Base-by-base conservation (phyloP, 2,113 vertebrate species). In the Sinocyclocheilus grahami region DNA sequence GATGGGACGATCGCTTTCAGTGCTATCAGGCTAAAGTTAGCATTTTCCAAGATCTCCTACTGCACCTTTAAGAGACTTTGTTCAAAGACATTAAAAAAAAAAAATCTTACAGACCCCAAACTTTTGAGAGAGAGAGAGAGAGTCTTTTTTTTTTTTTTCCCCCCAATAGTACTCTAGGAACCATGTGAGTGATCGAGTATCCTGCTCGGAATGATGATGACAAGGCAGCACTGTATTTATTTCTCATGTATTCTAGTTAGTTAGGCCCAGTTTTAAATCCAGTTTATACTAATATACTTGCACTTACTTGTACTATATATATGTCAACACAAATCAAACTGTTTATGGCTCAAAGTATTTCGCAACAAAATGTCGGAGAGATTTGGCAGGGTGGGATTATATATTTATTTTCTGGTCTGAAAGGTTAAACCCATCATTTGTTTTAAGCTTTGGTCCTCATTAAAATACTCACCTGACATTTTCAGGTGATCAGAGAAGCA, bases 391-490 rank as follows among this genome's bases (percentile, higher is more conserved):
- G 55, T 0, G 5, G 2, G 33, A 63, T 48, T 78, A 55, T 77
- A 71, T 71, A 76, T 30, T 58, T 71, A 69, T 14, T 48, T 48
- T 82, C 37, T 72, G 62, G 53, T 51, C 24, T 74, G 10, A 88
- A 86, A 88, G 75, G 87, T 88, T 65, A 84, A 83, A 88, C 24
- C 39, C 82, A 42, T 82, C 72, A 30, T 74, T 75, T 39, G 42
- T 46, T 65, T 42, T 51, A 53, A 82, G 24, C 69, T 55, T 39
- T 10, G 13, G 51, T 62, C 67, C 82, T 87, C 71, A 85, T 85
- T 89, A 86, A 84, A 24, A 63, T 72, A 78, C 78, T 82, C 30
- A 53, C 18, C 46, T 85, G 88, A 89, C 78, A 75, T 89, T 83
- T 89, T 74, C 83, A 78, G n/a, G 24, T 65, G 81, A 87, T 78